A percentile compares a stretch with the other conserved stretches of the same genome.
These are phyloP conservation scores for Isurus oxyrinchus DNA, from an alignment of 2,113 vertebrate species.

Conservation along the genomic window DNA sequence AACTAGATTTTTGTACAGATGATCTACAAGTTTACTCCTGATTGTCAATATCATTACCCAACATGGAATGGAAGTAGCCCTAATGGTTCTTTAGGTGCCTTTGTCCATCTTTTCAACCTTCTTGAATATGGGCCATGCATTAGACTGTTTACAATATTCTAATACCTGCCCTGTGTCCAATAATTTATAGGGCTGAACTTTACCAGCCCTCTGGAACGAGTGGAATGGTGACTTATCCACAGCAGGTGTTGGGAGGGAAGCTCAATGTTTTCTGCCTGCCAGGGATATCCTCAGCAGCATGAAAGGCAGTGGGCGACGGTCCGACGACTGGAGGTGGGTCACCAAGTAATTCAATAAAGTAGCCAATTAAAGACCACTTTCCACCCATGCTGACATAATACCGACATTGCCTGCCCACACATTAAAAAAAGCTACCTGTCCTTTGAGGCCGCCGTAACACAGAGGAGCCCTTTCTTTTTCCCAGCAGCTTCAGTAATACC, in stretches of 20 bases:
- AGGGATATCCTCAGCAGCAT: background rate
- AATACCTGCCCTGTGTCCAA: background rate
- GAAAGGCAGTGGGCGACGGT: no score
- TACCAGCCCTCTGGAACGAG: background rate
- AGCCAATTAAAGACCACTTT: background rate
- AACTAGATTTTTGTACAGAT: background rate
- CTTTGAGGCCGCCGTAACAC: no score
- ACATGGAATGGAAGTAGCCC: background rate
- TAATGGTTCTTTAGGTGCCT: background rate
- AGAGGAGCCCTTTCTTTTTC: background rate
- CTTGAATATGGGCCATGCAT: background rate
- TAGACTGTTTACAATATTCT: background rate
- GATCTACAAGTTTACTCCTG: background rate
- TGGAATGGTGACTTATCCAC: background rate
- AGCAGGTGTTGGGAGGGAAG: background rate
- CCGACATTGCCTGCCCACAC: background rate
- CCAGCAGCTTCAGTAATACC: background rate
- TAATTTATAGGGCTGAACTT: background rate
- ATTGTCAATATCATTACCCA: background rate
- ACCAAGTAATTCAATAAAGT: background rate
- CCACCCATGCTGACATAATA: background rate
- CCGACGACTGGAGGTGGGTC: background rate
- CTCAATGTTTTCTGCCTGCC: no score
- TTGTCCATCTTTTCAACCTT: background rate
- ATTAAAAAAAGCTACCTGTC: background rate